These are phyloP conservation scores for Andrena marginata DNA, from an alignment of 2,888 invertebrate genomes.

Conservation along the genomic window DNA sequence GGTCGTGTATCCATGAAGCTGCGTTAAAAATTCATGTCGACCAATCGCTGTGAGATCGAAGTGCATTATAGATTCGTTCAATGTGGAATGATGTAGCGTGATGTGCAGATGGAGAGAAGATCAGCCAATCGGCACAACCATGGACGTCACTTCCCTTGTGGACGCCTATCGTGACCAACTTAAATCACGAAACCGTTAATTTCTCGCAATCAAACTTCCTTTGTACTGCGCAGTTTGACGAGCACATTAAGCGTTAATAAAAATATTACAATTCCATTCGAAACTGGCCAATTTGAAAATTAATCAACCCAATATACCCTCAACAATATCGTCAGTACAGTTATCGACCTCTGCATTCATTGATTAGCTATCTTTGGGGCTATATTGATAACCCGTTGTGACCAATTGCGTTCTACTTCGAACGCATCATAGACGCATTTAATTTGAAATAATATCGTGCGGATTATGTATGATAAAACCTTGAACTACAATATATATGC, in stretches of 20 bases:
- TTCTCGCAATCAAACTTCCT: constrained; percentile 28
- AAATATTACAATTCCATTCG: constrained; percentile 3
- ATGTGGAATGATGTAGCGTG: too few species aligned
- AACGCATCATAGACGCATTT: constrained; percentile 17
- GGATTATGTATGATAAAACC: too few species aligned
- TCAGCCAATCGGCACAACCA: background rate
- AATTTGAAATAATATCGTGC: background rate
- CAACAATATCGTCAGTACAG: constrained; percentile 1
- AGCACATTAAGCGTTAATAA: constrained; percentile 12
- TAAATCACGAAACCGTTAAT: constrained; percentile 16
- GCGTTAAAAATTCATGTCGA: too few species aligned
- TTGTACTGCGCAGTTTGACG: background rate
- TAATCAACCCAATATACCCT: background rate
- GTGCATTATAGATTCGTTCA: too few species aligned
- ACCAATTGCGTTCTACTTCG: constrained; percentile 28
- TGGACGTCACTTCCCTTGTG: constrained; percentile 63
- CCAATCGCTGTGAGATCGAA: too few species aligned
- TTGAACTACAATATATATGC: too few species aligned
- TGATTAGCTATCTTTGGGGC: constrained; percentile 1
- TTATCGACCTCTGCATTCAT: constrained; percentile 25
- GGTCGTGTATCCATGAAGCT: too few species aligned
- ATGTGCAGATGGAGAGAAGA: too few species aligned
- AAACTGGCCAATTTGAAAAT: background rate
- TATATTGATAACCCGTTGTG: constrained; percentile 19
- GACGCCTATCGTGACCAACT: constrained; percentile 36